These are phyloP conservation scores for Cyclina sinensis DNA, from an alignment of 1,140 invertebrate genomes.

Conservation along the genomic window DNA sequence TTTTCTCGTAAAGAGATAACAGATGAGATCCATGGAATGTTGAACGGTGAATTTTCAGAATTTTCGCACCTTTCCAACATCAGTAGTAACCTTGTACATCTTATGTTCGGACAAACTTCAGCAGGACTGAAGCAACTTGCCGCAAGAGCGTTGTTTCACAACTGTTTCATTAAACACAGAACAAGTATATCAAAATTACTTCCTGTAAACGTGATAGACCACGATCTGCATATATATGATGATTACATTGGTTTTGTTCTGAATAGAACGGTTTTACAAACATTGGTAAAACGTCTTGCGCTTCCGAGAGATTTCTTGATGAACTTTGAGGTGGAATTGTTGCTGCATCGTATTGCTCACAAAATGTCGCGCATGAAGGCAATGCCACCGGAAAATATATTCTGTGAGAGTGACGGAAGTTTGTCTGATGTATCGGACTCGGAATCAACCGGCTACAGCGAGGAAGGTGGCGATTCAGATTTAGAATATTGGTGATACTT, in stretches of 20 bases:
- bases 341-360: constrained; percentile 77
- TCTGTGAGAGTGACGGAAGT: constrained; percentile 69
- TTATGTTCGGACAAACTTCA: constrained; percentile 79
- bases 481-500: constrained; percentile 81
- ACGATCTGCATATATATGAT: constrained; percentile 75
- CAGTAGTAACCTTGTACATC: constrained; percentile 68
- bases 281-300: constrained; percentile 71
- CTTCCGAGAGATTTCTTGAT: constrained; percentile 76
- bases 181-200: constrained; percentile 74
- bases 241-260: constrained; percentile 79
- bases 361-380: constrained; percentile 74
- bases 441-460: constrained; percentile 62
- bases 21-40: constrained; percentile 74
- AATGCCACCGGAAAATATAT: constrained; percentile 69
- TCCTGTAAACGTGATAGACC: constrained; percentile 72
- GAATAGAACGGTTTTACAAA: constrained; percentile 75
- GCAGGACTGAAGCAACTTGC: constrained; percentile 77
- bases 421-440: constrained; percentile 58
- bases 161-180: constrained; percentile 76
- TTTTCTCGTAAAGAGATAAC: constrained; percentile 79
- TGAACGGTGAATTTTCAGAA: constrained; percentile 78
- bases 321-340: constrained; percentile 78
- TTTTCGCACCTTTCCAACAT: constrained; percentile 75
- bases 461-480: constrained; percentile 81
- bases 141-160: constrained; percentile 75